Evolutionary conservation across 2,113 vertebrate species (phyloP).

Genomic region (Nyctereutes procyonoides): DNA sequence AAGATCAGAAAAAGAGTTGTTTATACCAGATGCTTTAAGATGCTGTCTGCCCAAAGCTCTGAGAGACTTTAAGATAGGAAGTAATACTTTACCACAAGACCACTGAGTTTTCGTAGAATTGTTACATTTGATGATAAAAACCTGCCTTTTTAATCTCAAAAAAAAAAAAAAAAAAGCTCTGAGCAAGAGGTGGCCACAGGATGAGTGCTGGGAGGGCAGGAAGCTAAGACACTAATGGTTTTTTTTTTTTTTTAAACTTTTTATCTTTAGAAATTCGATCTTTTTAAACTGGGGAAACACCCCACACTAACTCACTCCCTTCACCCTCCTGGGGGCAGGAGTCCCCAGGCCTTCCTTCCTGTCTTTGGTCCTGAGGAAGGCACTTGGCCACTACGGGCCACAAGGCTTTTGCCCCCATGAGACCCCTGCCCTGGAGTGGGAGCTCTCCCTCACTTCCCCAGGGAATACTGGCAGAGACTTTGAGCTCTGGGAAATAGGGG

Average conservation of each 20-base stretch:
- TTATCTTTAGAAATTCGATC: slow-evolving; percentile 82
- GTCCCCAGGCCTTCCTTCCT: slow-evolving; percentile 21
- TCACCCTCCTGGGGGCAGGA: neutral
- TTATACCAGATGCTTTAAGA: too few relatives aligned
- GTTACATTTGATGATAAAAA: too few relatives aligned
- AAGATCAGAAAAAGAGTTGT: too few relatives aligned
- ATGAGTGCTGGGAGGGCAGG: slow-evolving; percentile 78
- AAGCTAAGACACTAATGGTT: slow-evolving; percentile 81
- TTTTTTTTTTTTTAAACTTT: slow-evolving; percentile 62
- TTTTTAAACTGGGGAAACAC: slow-evolving; percentile 76
- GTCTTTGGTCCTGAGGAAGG: slow-evolving; percentile 26
- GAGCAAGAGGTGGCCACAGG: slow-evolving; percentile 61
- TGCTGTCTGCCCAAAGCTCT: too few relatives aligned
- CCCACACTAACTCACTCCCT: slow-evolving; percentile 55
- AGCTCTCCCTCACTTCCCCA: neutral
- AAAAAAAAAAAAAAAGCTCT: too few relatives aligned
- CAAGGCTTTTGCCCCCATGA: neutral
- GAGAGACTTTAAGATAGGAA: too few relatives aligned
- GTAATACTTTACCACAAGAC: too few relatives aligned
- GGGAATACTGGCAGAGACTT: neutral
- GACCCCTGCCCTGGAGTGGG: neutral
- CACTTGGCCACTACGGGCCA: neutral
- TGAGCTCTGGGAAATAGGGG: neutral
- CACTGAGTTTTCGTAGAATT: too few relatives aligned
- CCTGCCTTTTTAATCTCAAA: too few relatives aligned